phyloP scores from a whole-genome alignment of 2,113 vertebrate genomes.

The Cichladusa arquata region DNA sequence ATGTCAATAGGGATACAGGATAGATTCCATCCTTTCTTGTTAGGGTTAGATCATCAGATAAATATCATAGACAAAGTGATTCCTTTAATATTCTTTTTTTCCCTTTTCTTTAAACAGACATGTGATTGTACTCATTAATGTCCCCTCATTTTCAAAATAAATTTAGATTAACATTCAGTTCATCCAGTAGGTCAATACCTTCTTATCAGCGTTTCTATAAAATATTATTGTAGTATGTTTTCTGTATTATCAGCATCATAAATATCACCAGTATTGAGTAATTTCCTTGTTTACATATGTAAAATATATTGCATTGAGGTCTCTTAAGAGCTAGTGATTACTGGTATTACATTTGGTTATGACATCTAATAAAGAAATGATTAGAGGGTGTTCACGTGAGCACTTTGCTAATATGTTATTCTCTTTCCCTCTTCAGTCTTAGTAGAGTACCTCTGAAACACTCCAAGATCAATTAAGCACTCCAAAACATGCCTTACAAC shows the following conservation, averaged over 20 bases:
- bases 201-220: background rate
- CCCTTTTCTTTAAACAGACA: background rate
- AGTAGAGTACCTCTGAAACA: background rate
- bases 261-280: background rate
- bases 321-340: background rate
- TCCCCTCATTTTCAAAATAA: background rate
- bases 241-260: background rate
- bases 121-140: background rate
- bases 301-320: background rate
- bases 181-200: background rate
- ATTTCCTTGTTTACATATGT: background rate
- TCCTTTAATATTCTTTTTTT: fast-evolving
- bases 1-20: background rate
- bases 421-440: background rate
- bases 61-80: background rate
- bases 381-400: background rate
- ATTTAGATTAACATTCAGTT: background rate
- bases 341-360: background rate
- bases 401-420: background rate
- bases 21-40: background rate
- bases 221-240: background rate
- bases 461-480: background rate
- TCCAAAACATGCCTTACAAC: background rate
- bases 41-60: background rate
- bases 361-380: background rate